A percentile compares a stretch with the other conserved stretches of the same genome.
Conservation (phyloP, 1,140 invertebrate species). For the Drosophila ambigua region DNA sequence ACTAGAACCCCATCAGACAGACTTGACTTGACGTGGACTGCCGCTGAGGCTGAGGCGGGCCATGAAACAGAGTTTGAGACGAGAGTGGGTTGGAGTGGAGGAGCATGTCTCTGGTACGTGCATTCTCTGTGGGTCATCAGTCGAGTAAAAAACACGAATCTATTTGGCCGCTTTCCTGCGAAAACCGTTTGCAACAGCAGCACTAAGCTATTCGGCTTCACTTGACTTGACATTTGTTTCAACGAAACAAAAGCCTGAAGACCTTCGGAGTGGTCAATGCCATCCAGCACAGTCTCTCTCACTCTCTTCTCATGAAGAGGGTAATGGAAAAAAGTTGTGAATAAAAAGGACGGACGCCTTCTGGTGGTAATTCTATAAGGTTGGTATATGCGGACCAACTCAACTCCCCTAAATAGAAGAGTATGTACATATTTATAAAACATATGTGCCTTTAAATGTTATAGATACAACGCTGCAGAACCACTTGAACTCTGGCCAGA, state of each 20-base stretch:
- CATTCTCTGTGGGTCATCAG: conserved; percentile 21
- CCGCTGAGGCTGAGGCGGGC: too few species aligned
- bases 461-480: conserved; percentile 8
- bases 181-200: conserved; percentile 34
- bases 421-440: too few species aligned
- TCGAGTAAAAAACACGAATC: conserved; percentile 50
- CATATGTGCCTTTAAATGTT: too few species aligned
- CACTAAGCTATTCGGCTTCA: conserved; percentile 15
- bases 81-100: too few species aligned
- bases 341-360: too few species aligned
- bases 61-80: neutral
- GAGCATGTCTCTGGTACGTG: conserved; percentile 60
- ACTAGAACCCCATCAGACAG: neutral
- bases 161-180: conserved; percentile 50
- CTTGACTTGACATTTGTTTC: conserved; percentile 15
- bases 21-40: too few species aligned
- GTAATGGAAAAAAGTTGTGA: too few species aligned
- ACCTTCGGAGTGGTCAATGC: conserved; percentile 1
- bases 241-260: conserved; percentile 16
- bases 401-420: too few species aligned
- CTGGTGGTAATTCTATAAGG: too few species aligned
- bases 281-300: too few species aligned
- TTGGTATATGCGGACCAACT: too few species aligned
- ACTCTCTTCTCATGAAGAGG: too few species aligned
- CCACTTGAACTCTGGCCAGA: conserved; percentile 44